These are phyloP conservation scores for Aplysina aerophoba DNA, from an alignment of 37 sponge, comb jelly and placozoan species.

Conservation along the genomic window DNA sequence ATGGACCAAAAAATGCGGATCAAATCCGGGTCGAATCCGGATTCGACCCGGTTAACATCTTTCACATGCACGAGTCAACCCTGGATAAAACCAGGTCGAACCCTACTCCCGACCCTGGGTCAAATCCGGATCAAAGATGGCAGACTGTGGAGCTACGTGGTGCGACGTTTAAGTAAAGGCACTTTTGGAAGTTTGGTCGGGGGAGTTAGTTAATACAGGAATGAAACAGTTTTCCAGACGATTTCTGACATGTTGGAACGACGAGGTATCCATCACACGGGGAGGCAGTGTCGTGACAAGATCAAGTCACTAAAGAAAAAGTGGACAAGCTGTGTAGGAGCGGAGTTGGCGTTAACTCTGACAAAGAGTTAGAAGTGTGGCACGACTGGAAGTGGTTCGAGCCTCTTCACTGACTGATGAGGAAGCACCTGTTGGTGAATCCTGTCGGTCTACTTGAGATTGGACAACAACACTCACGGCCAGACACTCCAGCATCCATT, in stretches of 20 bases:
- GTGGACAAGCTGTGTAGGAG: too few relatives aligned
- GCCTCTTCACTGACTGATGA: not conserved
- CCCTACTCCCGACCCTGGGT: not conserved
- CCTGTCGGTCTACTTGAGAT: not conserved
- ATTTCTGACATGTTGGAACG: not conserved
- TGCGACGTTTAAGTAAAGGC: not conserved
- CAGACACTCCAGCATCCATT: not conserved
- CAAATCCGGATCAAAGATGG: not conserved
- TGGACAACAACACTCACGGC: not conserved
- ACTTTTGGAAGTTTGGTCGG: not conserved
- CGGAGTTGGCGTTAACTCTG: too few relatives aligned
- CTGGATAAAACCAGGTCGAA: not conserved
- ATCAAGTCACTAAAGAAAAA: not conserved
- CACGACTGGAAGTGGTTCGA: not conserved
- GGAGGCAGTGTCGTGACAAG: not conserved
- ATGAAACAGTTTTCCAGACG: not conserved
- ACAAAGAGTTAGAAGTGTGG: not conserved
- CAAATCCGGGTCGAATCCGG: too few relatives aligned
- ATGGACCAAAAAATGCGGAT: too few relatives aligned
- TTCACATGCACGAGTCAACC: not conserved
- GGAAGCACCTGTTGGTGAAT: not conserved
- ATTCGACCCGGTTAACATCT: not conserved
- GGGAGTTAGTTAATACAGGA: not conserved
- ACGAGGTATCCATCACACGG: not conserved
- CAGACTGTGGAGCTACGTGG: not conserved